Base-by-base conservation (phyloP, 2,113 vertebrate species). In the Toxostoma redivivum region DNA sequence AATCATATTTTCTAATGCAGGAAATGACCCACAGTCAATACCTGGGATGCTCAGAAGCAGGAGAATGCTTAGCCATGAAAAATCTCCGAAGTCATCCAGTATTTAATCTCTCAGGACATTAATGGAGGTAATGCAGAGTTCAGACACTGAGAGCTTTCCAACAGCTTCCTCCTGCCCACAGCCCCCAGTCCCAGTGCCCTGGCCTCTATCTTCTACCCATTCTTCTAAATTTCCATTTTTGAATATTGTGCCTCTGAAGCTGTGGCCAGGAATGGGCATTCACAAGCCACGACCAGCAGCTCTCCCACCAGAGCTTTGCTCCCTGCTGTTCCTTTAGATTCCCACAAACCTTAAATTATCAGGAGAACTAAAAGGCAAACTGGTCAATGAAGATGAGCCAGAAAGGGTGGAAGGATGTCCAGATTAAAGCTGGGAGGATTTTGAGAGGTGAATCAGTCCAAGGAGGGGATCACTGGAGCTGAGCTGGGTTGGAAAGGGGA, bases 31-130 rank as follows among this genome's bases (percentile, higher is more conserved):
- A 12, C 1, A 15, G 14, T 74, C 90, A 78, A 54, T 84, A 81
- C 23, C 31, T 57, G 69, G 24, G 64, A 38, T 25, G 25, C 30
- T 69, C 62, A 54, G 80, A n/a, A 58, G 80, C 71, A 76, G 30
- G 23, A 88, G 67, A 44, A 76, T 19, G 67, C 69, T 81, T 22
- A 90, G 85, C 91, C n/a, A n/a, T 35, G 70, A 90, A 86, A 81
- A 56, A 73, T 51, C 64, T 44, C 82, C 11, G 1, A 74, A 88
- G 65, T 25, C 61, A 87, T 30, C 47, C 33, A 25, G n/a, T 56
- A 82, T 60, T 95, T 81, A 47, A 84, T 67, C 37, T 51, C 74
- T 12, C 27, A 35, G 77, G 66, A 85, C 61, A 22, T 28, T 74
- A 91, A 81, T 18, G 71, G 90, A 72, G 90, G 78, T 84, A 58